phyloP scores from a whole-genome alignment of 2,113 vertebrate species.

The Prionailurus viverrinus region DNA sequence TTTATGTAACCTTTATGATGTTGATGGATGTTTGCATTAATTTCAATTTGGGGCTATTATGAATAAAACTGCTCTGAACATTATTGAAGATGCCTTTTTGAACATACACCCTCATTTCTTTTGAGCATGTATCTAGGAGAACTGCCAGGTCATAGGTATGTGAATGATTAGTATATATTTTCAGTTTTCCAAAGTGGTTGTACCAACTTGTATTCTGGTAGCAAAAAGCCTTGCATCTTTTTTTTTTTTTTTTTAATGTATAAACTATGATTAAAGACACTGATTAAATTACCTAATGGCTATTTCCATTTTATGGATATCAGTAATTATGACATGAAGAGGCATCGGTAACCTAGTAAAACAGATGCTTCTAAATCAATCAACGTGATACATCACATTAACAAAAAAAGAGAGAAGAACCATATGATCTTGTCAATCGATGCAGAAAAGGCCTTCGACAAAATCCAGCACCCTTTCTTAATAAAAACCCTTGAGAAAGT shows the following conservation, averaged over 20 bases:
- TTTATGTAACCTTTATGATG: neutral
- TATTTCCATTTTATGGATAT: neutral
- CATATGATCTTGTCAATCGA: too few species aligned
- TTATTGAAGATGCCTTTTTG: neutral
- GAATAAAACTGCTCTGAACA: constrained; percentile 8
- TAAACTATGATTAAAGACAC: neutral
- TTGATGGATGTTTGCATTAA: neutral
- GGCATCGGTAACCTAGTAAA: neutral
- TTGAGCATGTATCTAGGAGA: neutral
- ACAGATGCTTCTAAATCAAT: neutral
- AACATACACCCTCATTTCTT: neutral
- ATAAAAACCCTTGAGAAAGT: too few species aligned
- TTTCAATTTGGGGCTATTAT: neutral
- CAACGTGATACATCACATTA: too few species aligned
- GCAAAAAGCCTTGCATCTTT: constrained; percentile 35
- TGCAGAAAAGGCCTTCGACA: too few species aligned
- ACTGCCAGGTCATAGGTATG: neutral
- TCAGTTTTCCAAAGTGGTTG: neutral
- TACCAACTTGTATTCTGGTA: neutral
- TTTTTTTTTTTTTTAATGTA: neutral
- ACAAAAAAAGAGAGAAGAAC: too few species aligned
- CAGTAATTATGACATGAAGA: neutral
- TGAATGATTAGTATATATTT: neutral
- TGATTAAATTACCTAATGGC: neutral
- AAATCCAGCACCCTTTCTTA: too few species aligned